phyloP scores from a whole-genome alignment of 2,797 vertebrate species.

The Glossophaga mutica region DNA sequence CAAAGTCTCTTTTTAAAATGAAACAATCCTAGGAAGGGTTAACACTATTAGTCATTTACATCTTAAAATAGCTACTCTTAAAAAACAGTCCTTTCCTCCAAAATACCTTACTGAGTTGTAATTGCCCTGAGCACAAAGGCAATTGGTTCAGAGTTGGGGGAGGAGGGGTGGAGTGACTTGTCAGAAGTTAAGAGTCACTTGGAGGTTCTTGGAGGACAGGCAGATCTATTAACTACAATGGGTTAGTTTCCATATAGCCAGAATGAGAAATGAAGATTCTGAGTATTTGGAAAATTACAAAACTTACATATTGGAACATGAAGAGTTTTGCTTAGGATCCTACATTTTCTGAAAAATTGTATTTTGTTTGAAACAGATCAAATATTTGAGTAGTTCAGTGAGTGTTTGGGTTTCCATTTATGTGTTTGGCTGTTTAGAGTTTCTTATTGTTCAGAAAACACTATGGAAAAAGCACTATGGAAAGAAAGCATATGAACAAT shows the following conservation, averaged over 20 bases:
- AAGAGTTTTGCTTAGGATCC: background rate
- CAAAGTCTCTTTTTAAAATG: background rate
- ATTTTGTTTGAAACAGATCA: background rate
- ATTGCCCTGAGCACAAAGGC: background rate
- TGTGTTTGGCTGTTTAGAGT: background rate
- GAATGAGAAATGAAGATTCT: background rate
- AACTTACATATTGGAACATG: background rate
- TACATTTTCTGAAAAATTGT: background rate
- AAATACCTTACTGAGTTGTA: background rate
- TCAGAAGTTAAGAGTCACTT: background rate
- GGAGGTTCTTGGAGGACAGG: background rate
- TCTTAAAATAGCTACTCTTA: conserved; percentile 18
- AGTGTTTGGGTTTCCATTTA: background rate
- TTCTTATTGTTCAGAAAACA: conserved; percentile 15
- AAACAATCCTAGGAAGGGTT: background rate
- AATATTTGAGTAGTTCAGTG: background rate
- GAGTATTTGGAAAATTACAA: background rate
- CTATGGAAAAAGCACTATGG: background rate
- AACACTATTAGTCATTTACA: background rate
- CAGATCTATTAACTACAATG: background rate
- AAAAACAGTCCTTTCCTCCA: background rate
- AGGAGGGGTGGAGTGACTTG: background rate
- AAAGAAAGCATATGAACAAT: conserved; percentile 22
- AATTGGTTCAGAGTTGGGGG: background rate
- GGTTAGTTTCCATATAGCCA: background rate